A percentile compares a stretch with the other conserved stretches of the same genome.
phyloP scores from a whole-genome alignment of 2,888 invertebrate species.

The Acrocyrtus sp. region DNA sequence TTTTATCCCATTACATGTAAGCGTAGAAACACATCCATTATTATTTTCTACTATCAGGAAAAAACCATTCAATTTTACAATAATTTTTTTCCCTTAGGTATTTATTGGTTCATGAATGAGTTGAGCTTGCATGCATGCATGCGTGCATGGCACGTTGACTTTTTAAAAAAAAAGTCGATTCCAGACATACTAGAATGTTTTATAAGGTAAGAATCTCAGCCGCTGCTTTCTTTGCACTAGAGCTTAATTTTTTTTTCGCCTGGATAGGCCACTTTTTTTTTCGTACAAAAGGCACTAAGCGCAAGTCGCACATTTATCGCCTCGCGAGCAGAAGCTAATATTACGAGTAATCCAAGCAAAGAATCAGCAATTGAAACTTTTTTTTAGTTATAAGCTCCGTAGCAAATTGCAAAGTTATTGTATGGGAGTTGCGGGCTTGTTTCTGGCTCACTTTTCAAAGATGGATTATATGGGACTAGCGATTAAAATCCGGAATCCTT shows the following conservation, averaged over 20 bases:
- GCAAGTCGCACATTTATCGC: no score
- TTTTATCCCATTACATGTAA: no score
- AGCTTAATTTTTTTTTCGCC: constrained; percentile 19
- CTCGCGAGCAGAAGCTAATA: constrained; percentile 33
- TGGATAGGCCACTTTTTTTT: constrained; percentile 44
- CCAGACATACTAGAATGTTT: constrained; percentile 40
- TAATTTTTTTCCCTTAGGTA: constrained; percentile 34
- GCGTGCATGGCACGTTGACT: constrained; percentile 41
- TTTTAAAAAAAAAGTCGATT: no score
- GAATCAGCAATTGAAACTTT: constrained; percentile 40
- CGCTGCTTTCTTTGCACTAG: constrained; percentile 6
- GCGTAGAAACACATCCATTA: constrained; percentile 13
- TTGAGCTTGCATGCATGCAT: no score
- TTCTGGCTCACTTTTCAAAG: no score
- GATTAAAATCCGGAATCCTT: no score
- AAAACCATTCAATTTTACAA: constrained; percentile 47
- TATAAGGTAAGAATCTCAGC: constrained; percentile 46
- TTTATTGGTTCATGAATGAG: constrained; percentile 34
- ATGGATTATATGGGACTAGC: no score
- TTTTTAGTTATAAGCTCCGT: background rate
- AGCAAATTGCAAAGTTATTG: no score
- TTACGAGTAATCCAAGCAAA: constrained; percentile 38
- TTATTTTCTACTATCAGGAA: constrained; percentile 26
- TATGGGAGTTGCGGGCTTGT: no score
- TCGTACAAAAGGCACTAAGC: constrained; percentile 20